Evolutionary conservation across 2,888 invertebrate species (phyloP), one percentile per base, ranked within the genome.

Genomic region (Drosophila suboccidentalis): DNA sequence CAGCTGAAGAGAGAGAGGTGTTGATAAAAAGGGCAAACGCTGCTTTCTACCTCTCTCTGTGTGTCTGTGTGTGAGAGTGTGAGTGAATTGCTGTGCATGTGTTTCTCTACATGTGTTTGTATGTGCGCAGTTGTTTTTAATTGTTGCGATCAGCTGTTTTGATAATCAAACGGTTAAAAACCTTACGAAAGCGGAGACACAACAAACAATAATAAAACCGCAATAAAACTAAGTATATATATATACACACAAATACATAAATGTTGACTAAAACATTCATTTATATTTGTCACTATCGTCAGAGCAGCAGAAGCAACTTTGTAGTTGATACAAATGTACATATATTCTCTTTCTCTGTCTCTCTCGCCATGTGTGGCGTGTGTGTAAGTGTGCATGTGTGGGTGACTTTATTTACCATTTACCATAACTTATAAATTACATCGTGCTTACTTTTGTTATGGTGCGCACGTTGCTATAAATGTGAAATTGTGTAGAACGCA

Each of bases 101-200:
- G 51, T 54, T 50, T 58, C 54, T 65, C 54, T 65, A 62, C 82
- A 10, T 29, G n/a, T 63, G 62, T 58, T 54, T 64, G 59, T 64
- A 67, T 85, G 63, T 83, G 83, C 86, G 80, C 86, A 85, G 86
- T 83, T 82, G 80, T 80, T 82, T 85, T 71, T 71, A 74, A 79
- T 72, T 75, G 60, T 51, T 70, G 54, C 69, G 80, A 81, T 84
- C 84, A 86, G 84, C 84, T 86, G 87, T 86, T 83, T 77, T 71
- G 49, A 67, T 65, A 75, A 72, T 72, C 68, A 78, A 79, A 81
- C 78, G 70, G 71, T 72, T 66, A 70, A 74, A 69, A 79, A 62
- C 75, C 66, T 71, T 61, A 71, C 68, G 50, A 78, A 73, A 68
- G 57, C 63, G 22, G 51, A 44, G 29, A 50, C 38, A 62, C 29